A percentile compares a stretch with the other conserved stretches of the same genome.
These are phyloP conservation scores for Drosophila asahinai DNA, from an alignment of 1,140 invertebrate species.

Conservation along the genomic window DNA sequence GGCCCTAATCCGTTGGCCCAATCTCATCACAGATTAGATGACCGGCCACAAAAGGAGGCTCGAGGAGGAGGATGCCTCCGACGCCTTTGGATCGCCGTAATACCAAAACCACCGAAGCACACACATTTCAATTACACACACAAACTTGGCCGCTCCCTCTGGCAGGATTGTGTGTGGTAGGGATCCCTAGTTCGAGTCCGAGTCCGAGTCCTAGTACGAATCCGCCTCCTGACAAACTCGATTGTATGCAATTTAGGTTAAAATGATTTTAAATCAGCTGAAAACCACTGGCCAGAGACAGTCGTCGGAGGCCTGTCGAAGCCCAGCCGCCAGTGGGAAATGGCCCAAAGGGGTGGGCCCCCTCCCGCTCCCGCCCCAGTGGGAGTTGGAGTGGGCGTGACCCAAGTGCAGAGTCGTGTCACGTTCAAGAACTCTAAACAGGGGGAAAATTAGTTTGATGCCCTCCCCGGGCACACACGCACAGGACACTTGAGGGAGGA, in stretches of 20 bases:
- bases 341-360: neutral
- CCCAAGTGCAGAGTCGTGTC: conserved; percentile 74
- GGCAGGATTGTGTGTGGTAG: neutral
- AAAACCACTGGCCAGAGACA: conserved; percentile 56
- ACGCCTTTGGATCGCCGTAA: conserved; percentile 19
- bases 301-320: conserved; percentile 37
- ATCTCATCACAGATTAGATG: conserved; percentile 12
- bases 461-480: conserved; percentile 13
- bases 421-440: conserved; percentile 81
- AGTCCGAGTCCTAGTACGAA: neutral
- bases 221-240: conserved; percentile 59
- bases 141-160: conserved; percentile 24
- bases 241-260: conserved; percentile 79
- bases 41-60: neutral
- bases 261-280: conserved; percentile 80
- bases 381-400: conserved; percentile 35
- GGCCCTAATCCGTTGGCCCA: conserved; percentile 7
- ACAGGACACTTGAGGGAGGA: conserved; percentile 27
- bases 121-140: conserved; percentile 51
- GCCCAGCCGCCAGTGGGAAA: conserved; percentile 13
- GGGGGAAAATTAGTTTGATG: conserved; percentile 81
- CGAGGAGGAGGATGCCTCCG: neutral
- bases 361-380: neutral
- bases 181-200: neutral
- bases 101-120: conserved; percentile 23